Conservation (phyloP, 2,797 vertebrate genomes). For the Adrianichthys oophorus region DNA sequence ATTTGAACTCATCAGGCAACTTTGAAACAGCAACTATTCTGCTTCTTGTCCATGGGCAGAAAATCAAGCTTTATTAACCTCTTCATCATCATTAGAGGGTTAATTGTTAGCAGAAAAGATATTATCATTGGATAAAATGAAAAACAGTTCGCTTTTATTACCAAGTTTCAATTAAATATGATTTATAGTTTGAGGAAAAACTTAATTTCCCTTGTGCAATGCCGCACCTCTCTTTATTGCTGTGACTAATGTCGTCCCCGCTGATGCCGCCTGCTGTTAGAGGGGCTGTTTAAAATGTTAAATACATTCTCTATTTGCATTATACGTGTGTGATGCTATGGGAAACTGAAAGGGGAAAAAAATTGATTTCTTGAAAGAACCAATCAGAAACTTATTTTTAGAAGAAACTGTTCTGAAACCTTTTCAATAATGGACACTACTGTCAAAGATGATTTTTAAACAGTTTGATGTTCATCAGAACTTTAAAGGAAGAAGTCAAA, state of each 20-base stretch:
- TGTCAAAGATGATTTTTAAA: no score
- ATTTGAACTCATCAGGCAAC: neutral
- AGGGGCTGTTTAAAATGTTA: constrained; percentile 41
- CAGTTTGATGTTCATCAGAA: no score
- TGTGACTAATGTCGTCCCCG: constrained; percentile 30
- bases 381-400: no score
- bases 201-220: constrained; percentile 45
- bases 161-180: constrained; percentile 37
- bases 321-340: constrained; percentile 11
- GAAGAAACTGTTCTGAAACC: no score
- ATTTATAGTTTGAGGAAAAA: constrained; percentile 48
- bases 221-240: constrained; percentile 46
- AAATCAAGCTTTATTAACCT: constrained; percentile 25
- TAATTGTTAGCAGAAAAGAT: constrained; percentile 25
- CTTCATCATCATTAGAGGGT: constrained; percentile 27
- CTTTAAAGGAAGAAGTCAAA: no score
- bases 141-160: constrained; percentile 23
- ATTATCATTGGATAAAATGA: constrained; percentile 32
- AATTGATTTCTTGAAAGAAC: neutral
- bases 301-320: constrained; percentile 41
- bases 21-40: constrained; percentile 14
- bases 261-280: constrained; percentile 34
- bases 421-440: no score
- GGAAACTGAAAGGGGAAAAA: neutral
- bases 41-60: constrained; percentile 12